phyloP scores from a whole-genome alignment of 2,797 vertebrate genomes.

The Amphiprion clarkii region DNA sequence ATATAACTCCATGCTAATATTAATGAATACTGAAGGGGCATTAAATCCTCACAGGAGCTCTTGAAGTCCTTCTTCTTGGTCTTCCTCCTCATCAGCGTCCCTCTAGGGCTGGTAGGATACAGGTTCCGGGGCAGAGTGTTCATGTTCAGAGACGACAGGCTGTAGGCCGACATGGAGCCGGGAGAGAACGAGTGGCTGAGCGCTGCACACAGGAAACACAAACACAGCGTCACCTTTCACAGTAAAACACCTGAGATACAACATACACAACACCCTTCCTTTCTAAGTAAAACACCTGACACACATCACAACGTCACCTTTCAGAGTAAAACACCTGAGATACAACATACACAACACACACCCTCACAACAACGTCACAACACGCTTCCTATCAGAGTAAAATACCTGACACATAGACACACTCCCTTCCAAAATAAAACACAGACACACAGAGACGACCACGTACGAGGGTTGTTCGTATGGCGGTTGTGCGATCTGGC shows the following conservation, averaged over 20 bases:
- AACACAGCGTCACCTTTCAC: conserved; percentile 1
- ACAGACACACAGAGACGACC: neutral
- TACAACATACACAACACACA: neutral
- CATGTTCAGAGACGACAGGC: conserved; percentile 98
- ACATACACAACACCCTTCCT: neutral
- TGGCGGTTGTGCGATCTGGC: conserved; percentile 78
- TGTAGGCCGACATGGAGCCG: conserved; percentile 95
- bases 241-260: neutral
- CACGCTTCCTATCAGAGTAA: neutral
- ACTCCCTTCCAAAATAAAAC: conserved; percentile 8
- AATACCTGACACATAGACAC: neutral
- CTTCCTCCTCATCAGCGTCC: conserved; percentile 96
- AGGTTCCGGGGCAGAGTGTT: conserved; percentile 95
- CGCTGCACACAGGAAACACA: conserved; percentile 62
- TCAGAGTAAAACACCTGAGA: conserved; percentile 4
- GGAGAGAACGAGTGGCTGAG: conserved; percentile 86
- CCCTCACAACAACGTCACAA: no score
- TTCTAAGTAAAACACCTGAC: conserved; percentile 2
- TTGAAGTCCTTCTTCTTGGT: conserved; percentile 99
- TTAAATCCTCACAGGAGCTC: conserved; percentile 91
- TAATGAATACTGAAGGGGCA: no score
- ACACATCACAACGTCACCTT: neutral
- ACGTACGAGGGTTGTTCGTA: conserved; percentile 79
- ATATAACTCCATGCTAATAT: no score
- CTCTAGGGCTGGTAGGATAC: conserved; percentile 96